These are phyloP conservation scores for Enteromius thamalakanensis DNA, from an alignment of 2,797 vertebrate genomes.

Conservation along the genomic window DNA sequence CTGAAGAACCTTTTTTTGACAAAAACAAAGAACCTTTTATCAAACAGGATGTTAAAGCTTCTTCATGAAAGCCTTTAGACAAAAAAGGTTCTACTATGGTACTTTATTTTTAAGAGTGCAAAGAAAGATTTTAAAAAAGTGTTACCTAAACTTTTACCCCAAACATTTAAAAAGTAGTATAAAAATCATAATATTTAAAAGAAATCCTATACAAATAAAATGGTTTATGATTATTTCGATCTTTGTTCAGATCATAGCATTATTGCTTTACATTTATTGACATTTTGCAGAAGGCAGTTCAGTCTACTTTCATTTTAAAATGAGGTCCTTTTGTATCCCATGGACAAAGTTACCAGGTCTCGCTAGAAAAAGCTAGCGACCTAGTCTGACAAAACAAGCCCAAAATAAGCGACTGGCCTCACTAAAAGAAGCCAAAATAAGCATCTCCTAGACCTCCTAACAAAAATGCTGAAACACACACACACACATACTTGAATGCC, in stretches of 20 bases:
- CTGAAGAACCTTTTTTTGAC: too few relatives aligned
- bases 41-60: too few relatives aligned
- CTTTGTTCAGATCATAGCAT: not conserved
- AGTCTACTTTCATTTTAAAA: not conserved
- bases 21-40: too few relatives aligned
- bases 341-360: constrained; percentile 4
- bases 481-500: not conserved
- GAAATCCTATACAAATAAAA: not conserved
- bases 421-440: constrained; percentile 32
- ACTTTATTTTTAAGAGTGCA: too few relatives aligned
- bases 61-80: too few relatives aligned
- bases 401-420: constrained; percentile 16
- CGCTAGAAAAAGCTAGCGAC: constrained; percentile 14
- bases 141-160: not conserved
- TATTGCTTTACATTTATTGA: not conserved
- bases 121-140: not conserved
- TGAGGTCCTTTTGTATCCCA: not conserved
- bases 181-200: not conserved
- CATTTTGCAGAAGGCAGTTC: not conserved
- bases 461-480: constrained; percentile 13
- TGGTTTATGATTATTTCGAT: not conserved
- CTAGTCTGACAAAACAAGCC: constrained; percentile 31
- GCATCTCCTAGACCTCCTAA: not conserved
- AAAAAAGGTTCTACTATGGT: too few relatives aligned
- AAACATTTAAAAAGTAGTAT: not conserved